Evolutionary conservation across 2,113 vertebrate species (phyloP).

Genomic region (Platysteira castanea): DNA sequence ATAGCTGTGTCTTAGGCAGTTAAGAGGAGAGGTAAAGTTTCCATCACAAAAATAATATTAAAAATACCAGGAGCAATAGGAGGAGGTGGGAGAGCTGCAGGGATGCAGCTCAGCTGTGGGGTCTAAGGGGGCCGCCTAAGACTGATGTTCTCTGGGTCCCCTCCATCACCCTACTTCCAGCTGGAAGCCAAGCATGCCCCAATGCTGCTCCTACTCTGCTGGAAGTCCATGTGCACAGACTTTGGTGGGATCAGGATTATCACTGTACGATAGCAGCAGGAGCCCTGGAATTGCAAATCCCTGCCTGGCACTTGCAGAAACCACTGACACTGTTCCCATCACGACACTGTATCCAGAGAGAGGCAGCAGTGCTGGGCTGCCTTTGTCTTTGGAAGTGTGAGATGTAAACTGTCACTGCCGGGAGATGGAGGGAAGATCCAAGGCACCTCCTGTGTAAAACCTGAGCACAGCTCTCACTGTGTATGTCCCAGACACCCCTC

Average conservation of each 20-base stretch:
- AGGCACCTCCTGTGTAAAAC: not conserved
- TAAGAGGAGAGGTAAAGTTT: not conserved
- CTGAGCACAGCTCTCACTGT: fast-evolving
- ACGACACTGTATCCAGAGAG: fast-evolving
- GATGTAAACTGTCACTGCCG: not conserved
- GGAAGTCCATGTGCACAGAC: not conserved
- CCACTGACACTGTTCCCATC: fast-evolving
- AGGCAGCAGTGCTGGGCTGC: not conserved
- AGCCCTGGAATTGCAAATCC: not conserved
- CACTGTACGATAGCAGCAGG: not conserved
- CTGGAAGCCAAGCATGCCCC: too few species aligned
- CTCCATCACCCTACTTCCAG: not conserved
- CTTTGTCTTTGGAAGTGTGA: not conserved
- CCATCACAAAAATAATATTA: not conserved
- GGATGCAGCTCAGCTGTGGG: not conserved
- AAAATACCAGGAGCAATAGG: not conserved
- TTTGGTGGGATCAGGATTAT: not conserved
- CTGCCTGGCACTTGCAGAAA: not conserved
- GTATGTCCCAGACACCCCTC: fast-evolving
- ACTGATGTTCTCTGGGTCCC: not conserved
- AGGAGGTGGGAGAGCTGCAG: not conserved
- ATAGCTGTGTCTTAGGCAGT: not conserved
- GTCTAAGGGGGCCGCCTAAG: not conserved
- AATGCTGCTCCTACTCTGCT: fast-evolving
- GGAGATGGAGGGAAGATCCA: not conserved